These are phyloP conservation scores for Lamellibrachia columna DNA, from an alignment of 2,888 invertebrate genomes.

Conservation along the genomic window DNA sequence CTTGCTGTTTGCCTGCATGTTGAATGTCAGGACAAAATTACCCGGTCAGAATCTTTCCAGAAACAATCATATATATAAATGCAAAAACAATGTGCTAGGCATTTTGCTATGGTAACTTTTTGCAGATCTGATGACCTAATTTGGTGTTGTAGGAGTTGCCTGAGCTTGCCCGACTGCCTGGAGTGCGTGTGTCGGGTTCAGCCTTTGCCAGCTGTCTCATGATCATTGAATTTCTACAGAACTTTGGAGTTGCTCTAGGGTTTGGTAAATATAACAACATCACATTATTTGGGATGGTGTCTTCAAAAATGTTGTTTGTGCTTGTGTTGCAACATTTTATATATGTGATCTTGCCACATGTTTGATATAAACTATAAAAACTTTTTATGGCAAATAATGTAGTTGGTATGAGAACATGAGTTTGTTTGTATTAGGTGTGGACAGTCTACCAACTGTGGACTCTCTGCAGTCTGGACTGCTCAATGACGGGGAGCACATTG, in stretches of 20 bases:
- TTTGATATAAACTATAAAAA: too few species aligned
- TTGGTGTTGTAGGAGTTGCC: constrained; percentile 58
- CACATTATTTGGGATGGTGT: constrained; percentile 31
- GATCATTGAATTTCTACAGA: constrained; percentile 96
- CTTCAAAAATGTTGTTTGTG: not conserved
- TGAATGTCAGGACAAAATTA: too few species aligned
- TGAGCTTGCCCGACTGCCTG: constrained; percentile 78
- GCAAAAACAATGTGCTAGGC: not conserved
- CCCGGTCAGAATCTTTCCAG: too few species aligned
- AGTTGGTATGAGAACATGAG: not conserved
- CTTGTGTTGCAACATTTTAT: not conserved
- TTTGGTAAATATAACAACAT: constrained; percentile 75
- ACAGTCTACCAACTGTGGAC: constrained; percentile 79
- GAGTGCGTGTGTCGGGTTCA: constrained; percentile 82
- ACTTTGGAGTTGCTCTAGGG: constrained; percentile 93
- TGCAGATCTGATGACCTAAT: not conserved
- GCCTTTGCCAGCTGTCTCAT: constrained; percentile 92
- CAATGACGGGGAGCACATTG: constrained; percentile 79
- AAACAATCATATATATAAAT: not conserved
- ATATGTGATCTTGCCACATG: not conserved
- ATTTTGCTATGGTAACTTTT: not conserved
- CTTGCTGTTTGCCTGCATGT: too few species aligned
- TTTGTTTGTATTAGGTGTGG: constrained; percentile 39
- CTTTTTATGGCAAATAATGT: too few species aligned
- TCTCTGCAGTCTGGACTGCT: constrained; percentile 86